Percentiles rank a stretch among this genome's conserved stretches.
phyloP scores from a whole-genome alignment of 2,888 invertebrate species.

The Synergus umbraculus region DNA sequence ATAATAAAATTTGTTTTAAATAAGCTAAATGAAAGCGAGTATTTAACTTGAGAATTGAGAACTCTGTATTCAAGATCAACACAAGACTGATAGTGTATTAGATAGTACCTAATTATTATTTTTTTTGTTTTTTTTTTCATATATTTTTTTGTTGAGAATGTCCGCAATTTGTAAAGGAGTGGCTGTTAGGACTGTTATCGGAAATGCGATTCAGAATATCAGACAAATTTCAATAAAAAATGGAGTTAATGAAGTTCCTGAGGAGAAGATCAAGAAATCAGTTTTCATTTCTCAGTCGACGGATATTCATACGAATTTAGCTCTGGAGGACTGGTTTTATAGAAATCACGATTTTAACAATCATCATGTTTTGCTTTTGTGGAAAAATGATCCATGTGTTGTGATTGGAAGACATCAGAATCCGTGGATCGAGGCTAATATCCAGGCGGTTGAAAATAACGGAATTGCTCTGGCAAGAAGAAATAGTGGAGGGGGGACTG shows the following conservation, averaged over 20 bases:
- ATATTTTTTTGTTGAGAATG: slow-evolving; percentile 12
- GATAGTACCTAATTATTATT: not conserved
- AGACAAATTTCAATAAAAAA: not conserved
- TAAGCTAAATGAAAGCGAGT: not conserved
- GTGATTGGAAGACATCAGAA: slow-evolving; percentile 98
- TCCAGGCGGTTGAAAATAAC: slow-evolving; percentile 82
- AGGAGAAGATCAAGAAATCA: slow-evolving; percentile 85
- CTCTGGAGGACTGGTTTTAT: slow-evolving; percentile 98
- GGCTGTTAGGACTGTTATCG: not conserved
- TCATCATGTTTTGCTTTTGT: slow-evolving; percentile 92
- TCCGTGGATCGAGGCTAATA: slow-evolving; percentile 95
- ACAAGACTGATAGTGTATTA: slow-evolving; percentile 10
- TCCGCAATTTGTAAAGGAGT: not conserved
- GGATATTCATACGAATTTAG: slow-evolving; percentile 95
- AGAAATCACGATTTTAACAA: slow-evolving; percentile 89
- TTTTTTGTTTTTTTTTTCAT: not conserved
- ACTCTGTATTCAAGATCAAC: not conserved
- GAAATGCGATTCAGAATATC: not conserved
- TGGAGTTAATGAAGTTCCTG: slow-evolving; percentile 61
- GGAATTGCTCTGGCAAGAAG: slow-evolving; percentile 90
- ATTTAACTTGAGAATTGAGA: not conserved
- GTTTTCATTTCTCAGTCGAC: slow-evolving; percentile 95
- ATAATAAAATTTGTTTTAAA: not conserved
- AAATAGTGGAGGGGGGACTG: slow-evolving; percentile 97
- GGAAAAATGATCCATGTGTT: slow-evolving; percentile 96